Percentiles rank a stretch among this genome's conserved stretches.
phyloP scores from a whole-genome alignment of 2,113 vertebrate species.

The Peromyscus leucopus region DNA sequence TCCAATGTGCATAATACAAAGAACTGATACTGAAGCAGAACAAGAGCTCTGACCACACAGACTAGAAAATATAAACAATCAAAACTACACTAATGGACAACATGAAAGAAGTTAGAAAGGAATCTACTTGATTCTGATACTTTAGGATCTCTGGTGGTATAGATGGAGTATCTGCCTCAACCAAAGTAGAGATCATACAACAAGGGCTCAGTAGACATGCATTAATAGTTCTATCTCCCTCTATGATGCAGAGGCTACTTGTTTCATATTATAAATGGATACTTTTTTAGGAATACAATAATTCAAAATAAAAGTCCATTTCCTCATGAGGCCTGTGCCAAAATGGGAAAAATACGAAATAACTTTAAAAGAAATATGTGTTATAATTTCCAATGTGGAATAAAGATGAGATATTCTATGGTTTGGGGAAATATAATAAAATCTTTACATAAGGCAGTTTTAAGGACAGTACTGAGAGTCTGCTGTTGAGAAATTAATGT shows the following conservation, averaged over 20 bases:
- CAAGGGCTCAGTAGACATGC: neutral
- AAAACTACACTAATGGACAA: neutral
- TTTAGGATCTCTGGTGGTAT: neutral
- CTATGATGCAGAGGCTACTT: neutral
- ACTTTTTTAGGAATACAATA: neutral
- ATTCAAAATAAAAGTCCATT: neutral
- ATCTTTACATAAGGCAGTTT: neutral
- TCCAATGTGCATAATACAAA: neutral
- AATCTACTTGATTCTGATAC: neutral
- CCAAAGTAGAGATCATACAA: neutral
- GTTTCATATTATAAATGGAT: neutral
- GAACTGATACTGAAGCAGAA: neutral
- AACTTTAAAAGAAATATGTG: neutral
- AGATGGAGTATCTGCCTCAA: accelerated
- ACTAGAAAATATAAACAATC: neutral
- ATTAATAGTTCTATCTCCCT: neutral
- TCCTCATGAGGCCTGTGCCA: neutral
- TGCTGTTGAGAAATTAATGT: neutral
- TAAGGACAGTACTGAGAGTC: neutral
- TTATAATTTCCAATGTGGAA: neutral
- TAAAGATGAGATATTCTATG: neutral
- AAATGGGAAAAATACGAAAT: neutral
- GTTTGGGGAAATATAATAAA: neutral
- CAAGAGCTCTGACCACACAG: neutral
- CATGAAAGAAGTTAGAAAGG: neutral